Evolutionary conservation across 2,797 vertebrate genomes (phyloP).

Genomic region (Babyrousa celebensis): DNA sequence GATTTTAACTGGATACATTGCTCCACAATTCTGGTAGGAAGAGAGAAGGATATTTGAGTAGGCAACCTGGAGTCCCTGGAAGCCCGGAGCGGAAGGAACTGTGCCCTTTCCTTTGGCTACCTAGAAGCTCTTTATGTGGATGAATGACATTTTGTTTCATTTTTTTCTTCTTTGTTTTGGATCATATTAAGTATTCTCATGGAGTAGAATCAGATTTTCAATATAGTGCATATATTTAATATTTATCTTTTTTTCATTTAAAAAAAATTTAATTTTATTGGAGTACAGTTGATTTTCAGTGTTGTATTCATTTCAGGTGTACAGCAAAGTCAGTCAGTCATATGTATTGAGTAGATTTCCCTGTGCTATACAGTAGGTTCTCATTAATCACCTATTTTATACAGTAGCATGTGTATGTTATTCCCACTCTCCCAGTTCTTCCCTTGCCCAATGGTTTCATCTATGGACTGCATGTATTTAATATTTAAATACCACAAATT

Average conservation of each 20-base stretch:
- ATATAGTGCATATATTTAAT: constrained; percentile 81
- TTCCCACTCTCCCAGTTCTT: no score
- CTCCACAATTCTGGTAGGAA: constrained; percentile 45
- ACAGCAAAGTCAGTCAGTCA: no score
- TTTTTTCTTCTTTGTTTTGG: constrained; percentile 56
- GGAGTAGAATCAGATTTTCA: constrained; percentile 84
- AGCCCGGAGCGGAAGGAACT: neutral
- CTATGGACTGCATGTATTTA: neutral
- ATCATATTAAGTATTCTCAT: constrained; percentile 80
- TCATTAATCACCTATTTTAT: no score
- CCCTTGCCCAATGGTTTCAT: no score
- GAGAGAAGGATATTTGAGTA: constrained; percentile 15
- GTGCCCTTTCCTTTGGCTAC: neutral
- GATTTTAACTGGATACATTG: neutral
- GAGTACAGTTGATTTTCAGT: no score
- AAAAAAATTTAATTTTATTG: no score
- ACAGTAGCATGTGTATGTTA: no score
- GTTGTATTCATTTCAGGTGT: no score
- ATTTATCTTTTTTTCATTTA: constrained; percentile 76
- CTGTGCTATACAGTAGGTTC: no score
- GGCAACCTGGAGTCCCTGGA: neutral
- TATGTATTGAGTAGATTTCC: no score
- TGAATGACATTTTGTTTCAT: neutral
- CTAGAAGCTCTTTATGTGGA: constrained; percentile 20
- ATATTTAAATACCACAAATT: constrained; percentile 88